Base-by-base conservation (phyloP, 2,888 invertebrate genomes). In the Athrips mouffetella region DNA sequence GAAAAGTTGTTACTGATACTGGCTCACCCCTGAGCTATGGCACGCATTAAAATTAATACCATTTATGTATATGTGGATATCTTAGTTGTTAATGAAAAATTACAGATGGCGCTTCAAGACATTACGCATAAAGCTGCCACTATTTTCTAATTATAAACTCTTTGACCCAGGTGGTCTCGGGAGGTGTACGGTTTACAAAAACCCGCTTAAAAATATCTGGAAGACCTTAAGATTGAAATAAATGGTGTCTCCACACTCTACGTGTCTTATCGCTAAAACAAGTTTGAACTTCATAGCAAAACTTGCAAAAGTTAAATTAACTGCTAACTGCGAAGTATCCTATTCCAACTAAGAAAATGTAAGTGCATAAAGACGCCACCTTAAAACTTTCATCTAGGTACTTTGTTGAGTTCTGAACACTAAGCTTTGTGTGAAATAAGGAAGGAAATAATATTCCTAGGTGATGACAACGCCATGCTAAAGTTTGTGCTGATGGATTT, bases 311-410 rank as follows among this genome's bases (percentile, higher is more conserved):
- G 37, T 37, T 37, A 37, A 37, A 37, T 37, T 37, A 37, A 37
- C 33, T 33, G 33, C 33, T 33, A 33, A 33, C 37, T 37, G 37
- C 37, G 37, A 37, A 37, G 37, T 37, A 37, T 37, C 37, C 37
- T 37, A 37, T 37, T 37, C 37, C 37, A 37, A 18, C 37, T 37
- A 37, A 37, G 37, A 37, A 37, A 37, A 37, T 37, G 37, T 37
- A 37, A 18, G 37, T 37, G 37, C 37, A 37, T 37, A 37, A 37
- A 37, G 37, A 37, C 37, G 37, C 37, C 37, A 37, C 37, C 37
- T 37, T 37, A 37, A 37, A 37, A 37, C 21, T 37, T 37, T 37
- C 37, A 37, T 37, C 21, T 37, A 37, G 37, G 37, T 37, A 37
- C 37, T 37, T 37, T 37, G 20, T 37, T 37, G 21, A 37, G 37